Conservation (phyloP, 2,888 invertebrate species). For the Pteria penguin region DNA sequence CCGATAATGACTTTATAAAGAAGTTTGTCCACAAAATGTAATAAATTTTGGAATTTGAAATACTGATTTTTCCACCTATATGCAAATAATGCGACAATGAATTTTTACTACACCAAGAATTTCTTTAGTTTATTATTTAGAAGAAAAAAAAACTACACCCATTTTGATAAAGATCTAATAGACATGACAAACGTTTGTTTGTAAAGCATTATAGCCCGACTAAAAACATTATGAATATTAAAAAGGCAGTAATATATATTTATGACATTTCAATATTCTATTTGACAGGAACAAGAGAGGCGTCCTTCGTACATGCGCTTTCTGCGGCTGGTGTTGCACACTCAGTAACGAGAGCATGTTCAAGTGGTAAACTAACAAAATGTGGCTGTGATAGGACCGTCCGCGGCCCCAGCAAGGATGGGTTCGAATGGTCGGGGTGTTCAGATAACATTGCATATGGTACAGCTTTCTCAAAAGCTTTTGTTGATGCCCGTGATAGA, state of each 20-base stretch:
- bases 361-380: slow-evolving; percentile 92
- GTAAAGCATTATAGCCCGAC: too few species aligned
- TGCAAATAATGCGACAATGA: too few species aligned
- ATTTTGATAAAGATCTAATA: slow-evolving; percentile 8
- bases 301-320: slow-evolving; percentile 96
- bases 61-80: too few species aligned
- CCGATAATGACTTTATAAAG: too few species aligned
- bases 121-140: too few species aligned
- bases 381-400: slow-evolving; percentile 94
- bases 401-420: slow-evolving; percentile 86
- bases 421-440: slow-evolving; percentile 94
- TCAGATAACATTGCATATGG: slow-evolving; percentile 89
- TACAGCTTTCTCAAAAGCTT: slow-evolving; percentile 89
- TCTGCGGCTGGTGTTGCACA: slow-evolving; percentile 96
- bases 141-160: too few species aligned
- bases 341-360: slow-evolving; percentile 93
- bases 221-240: neutral
- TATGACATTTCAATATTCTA: neutral
- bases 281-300: slow-evolving; percentile 90
- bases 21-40: too few species aligned
- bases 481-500: slow-evolving; percentile 93
- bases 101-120: too few species aligned
- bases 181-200: neutral
- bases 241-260: neutral
- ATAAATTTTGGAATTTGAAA: too few species aligned